phyloP scores from a whole-genome alignment of 2,888 invertebrate species.

The Automeris io region DNA sequence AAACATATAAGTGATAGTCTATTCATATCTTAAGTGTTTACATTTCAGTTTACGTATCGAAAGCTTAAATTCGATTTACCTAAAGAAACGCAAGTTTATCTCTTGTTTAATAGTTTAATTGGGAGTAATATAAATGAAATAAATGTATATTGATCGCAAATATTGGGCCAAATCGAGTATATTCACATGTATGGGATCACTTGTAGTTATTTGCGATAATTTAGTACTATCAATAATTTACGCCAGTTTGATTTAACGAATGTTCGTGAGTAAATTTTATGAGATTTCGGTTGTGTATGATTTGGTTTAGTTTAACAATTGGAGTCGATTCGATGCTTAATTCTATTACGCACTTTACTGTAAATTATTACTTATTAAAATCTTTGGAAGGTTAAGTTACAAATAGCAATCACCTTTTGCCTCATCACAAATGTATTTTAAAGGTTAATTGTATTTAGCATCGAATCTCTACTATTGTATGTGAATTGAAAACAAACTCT shows the following conservation, averaged over 20 bases:
- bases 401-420: too few species aligned
- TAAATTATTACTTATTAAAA: too few species aligned
- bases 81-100: constrained; percentile 48
- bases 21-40: constrained; percentile 70
- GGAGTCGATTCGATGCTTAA: too few species aligned
- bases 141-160: constrained; percentile 39
- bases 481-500: too few species aligned
- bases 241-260: constrained; percentile 30
- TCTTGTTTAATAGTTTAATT: constrained; percentile 38
- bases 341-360: too few species aligned
- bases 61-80: constrained; percentile 42
- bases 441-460: too few species aligned
- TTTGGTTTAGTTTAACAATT: too few species aligned
- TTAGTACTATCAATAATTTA: constrained; percentile 28
- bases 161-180: constrained; percentile 64
- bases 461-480: too few species aligned
- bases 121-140: constrained; percentile 27
- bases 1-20: constrained; percentile 56
- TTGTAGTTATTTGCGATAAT: constrained; percentile 56
- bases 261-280: constrained; percentile 17
- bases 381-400: too few species aligned
- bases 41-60: constrained; percentile 42
- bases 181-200: constrained; percentile 64
- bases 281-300: background rate
- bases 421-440: too few species aligned